Percentiles rank a stretch among this genome's conserved stretches.
phyloP scores from a whole-genome alignment of 1,140 invertebrate species.

The Bicyclus anynana region DNA sequence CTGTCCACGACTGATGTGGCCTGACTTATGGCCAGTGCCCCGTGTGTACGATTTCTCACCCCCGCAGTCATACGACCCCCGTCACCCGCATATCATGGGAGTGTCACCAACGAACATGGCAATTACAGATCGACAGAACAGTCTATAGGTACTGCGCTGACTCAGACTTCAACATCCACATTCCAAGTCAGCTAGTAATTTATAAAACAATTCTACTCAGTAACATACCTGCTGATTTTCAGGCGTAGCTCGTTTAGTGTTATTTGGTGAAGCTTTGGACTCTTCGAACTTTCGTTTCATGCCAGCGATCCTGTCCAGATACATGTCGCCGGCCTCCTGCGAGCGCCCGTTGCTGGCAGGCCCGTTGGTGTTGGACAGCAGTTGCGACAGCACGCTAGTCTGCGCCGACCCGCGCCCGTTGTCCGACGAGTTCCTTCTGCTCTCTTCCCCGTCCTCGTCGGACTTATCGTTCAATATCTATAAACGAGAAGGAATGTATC shows the following conservation, averaged over 20 bases:
- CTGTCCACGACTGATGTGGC: no score
- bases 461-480: constrained; percentile 91
- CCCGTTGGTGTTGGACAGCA: constrained; percentile 82
- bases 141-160: no score
- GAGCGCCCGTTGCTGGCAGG: constrained; percentile 50
- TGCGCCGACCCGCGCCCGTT: constrained; percentile 78
- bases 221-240: constrained; percentile 80
- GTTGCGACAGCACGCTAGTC: constrained; percentile 87
- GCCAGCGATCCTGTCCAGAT: constrained; percentile 72
- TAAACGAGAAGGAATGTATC: constrained; percentile 9
- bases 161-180: no score
- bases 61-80: no score
- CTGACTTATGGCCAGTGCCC: no score
- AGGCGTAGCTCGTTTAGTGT: constrained; percentile 75
- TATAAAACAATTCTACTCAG: no score
- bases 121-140: no score
- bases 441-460: constrained; percentile 86
- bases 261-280: constrained; percentile 68
- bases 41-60: no score
- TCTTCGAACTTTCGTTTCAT: constrained; percentile 80
- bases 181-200: background rate
- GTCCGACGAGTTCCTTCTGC: constrained; percentile 47
- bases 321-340: constrained; percentile 73
- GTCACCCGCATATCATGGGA: no score
- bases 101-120: no score